Percentiles rank a stretch among this genome's conserved stretches.
Evolutionary conservation across 2,113 vertebrate species (phyloP).

Genomic region (Ctenodactylus gundi): DNA sequence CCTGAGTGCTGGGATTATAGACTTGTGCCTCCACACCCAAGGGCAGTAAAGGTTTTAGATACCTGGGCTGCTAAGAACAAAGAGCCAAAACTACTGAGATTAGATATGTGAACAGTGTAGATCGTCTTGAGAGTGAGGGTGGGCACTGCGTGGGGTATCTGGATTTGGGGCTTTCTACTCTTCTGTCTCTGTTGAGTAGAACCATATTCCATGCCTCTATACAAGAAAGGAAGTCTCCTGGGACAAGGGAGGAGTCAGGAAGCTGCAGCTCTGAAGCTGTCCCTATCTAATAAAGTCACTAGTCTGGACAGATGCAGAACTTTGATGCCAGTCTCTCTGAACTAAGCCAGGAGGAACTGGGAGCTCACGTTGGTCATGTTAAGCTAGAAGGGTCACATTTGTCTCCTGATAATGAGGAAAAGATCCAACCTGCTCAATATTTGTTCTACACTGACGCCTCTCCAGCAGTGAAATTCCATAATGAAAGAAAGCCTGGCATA

Average conservation of each 20-base stretch:
- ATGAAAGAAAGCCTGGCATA: constrained; percentile 98
- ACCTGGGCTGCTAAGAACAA: neutral
- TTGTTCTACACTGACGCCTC: constrained; percentile 96
- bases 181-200: neutral
- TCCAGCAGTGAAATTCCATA: constrained; percentile 94
- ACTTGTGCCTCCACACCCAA: neutral
- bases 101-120: neutral
- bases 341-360: constrained; percentile 95
- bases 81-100: neutral
- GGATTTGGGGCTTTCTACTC: neutral
- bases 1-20: neutral
- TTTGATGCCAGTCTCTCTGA: constrained; percentile 94
- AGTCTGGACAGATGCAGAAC: constrained; percentile 93
- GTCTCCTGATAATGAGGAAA: constrained; percentile 91
- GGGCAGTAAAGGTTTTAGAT: neutral
- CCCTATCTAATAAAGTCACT: constrained; percentile 93
- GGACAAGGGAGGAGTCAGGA: constrained; percentile 63
- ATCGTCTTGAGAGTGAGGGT: neutral
- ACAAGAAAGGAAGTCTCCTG: constrained; percentile 3
- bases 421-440: constrained; percentile 96
- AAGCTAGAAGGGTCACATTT: constrained; percentile 96
- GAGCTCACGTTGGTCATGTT: constrained; percentile 95
- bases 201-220: neutral
- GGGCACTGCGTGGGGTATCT: neutral
- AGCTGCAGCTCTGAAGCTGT: constrained; percentile 95